phyloP scores from a whole-genome alignment of 2,888 invertebrate genomes.

The Eumerus sabulonum region DNA sequence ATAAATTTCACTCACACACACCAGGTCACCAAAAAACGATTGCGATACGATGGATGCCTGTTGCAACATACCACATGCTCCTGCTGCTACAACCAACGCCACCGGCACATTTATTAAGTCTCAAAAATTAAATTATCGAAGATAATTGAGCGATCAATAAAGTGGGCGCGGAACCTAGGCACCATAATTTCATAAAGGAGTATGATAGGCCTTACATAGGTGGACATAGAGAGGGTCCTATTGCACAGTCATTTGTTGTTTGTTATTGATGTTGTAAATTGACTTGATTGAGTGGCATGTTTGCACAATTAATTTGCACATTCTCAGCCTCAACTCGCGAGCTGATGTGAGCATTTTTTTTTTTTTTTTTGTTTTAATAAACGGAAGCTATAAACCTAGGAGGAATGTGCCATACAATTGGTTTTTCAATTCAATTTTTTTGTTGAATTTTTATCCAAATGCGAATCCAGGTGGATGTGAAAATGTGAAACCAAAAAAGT shows the following conservation, averaged over 20 bases:
- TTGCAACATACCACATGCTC: background rate
- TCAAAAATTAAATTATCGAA: slow-evolving; percentile 66
- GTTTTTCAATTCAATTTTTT: no score
- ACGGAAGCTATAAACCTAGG: no score
- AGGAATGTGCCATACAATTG: no score
- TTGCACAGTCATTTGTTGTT: slow-evolving; percentile 51
- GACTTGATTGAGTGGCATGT: slow-evolving; percentile 66
- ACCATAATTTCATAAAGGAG: slow-evolving; percentile 4
- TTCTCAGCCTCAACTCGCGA: slow-evolving; percentile 16
- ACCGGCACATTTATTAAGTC: slow-evolving; percentile 38
- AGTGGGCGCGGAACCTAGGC: slow-evolving; percentile 60
- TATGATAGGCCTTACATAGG: slow-evolving; percentile 29
- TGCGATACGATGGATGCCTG: no score
- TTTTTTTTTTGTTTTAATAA: no score
- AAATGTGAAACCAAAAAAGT: no score
- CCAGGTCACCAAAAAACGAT: no score
- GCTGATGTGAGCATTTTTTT: no score
- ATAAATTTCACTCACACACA: slow-evolving; percentile 6
- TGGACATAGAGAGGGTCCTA: slow-evolving; percentile 18
- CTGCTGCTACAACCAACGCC: slow-evolving; percentile 33
- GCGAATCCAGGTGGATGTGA: no score
- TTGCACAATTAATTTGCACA: slow-evolving; percentile 64
- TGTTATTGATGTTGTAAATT: slow-evolving; percentile 64
- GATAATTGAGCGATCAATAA: slow-evolving; percentile 67
- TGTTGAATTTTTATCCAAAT: no score